Evolutionary conservation across 2,888 invertebrate genomes (phyloP).

Genomic region (Chromoteleia sp.): DNA sequence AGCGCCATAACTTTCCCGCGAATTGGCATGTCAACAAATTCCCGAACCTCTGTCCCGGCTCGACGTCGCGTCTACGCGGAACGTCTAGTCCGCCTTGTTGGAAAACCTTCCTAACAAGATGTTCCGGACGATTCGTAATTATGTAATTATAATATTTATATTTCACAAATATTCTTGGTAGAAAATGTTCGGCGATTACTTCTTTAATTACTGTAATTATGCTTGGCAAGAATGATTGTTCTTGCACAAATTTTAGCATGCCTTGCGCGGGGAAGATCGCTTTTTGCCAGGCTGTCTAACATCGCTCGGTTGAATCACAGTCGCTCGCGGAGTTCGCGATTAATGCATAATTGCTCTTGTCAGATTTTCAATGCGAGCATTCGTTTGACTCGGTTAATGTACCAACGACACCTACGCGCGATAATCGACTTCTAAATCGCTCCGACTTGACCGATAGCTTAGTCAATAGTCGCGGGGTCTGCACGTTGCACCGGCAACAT

Average conservation of each 20-base stretch:
- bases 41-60: constrained; percentile 2
- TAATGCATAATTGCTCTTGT: constrained; percentile 44
- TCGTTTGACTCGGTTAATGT: constrained; percentile 31
- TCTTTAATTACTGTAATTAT: neutral
- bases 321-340: neutral
- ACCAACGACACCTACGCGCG: constrained; percentile 46
- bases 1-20: constrained; percentile 44
- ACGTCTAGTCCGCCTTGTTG: constrained; percentile 1
- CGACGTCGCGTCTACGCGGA: neutral
- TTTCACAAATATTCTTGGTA: neutral
- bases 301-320: constrained; percentile 27
- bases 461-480: constrained; percentile 37
- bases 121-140: neutral
- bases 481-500: constrained; percentile 28
- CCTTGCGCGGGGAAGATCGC: no score
- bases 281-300: neutral
- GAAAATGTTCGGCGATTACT: neutral
- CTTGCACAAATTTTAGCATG: no score
- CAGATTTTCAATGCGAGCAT: constrained; percentile 21
- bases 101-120: constrained; percentile 10
- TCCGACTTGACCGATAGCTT: constrained; percentile 23
- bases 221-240: neutral
- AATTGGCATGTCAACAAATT: constrained; percentile 41
- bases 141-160: neutral
- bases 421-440: constrained; percentile 49